Evolutionary conservation across 2,113 vertebrate genomes (phyloP).

Genomic region (Heliornis fulica): DNA sequence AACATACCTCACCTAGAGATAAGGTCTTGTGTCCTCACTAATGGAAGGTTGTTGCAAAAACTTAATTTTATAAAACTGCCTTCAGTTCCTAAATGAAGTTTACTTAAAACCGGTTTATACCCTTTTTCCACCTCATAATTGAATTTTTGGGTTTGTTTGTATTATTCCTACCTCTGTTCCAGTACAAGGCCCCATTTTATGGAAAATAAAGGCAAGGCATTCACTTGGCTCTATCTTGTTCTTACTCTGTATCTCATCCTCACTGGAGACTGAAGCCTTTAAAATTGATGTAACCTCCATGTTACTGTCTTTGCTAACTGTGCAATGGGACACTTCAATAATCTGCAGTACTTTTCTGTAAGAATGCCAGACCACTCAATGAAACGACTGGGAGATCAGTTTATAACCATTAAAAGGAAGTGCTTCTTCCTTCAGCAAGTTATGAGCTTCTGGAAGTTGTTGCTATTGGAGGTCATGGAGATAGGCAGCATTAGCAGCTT

Average conservation of each 20-base stretch:
- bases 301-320: neutral
- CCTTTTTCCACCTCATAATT: neutral
- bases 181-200: neutral
- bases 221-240: neutral
- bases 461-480: neutral
- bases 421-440: neutral
- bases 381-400: neutral
- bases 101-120: neutral
- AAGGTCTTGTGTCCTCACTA: neutral
- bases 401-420: neutral
- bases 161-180: neutral
- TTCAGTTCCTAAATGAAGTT: neutral
- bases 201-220: neutral
- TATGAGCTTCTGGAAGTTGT: neutral
- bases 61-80: neutral
- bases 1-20: conserved; percentile 16
- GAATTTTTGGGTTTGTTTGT: neutral
- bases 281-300: neutral
- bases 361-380: neutral
- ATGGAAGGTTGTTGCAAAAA: neutral
- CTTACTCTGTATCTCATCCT: neutral
- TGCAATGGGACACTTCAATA: neutral
- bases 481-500: neutral
- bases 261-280: neutral
- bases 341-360: neutral